Base-by-base conservation (phyloP, 2,113 vertebrate genomes). In the Collichthys lucidus region DNA sequence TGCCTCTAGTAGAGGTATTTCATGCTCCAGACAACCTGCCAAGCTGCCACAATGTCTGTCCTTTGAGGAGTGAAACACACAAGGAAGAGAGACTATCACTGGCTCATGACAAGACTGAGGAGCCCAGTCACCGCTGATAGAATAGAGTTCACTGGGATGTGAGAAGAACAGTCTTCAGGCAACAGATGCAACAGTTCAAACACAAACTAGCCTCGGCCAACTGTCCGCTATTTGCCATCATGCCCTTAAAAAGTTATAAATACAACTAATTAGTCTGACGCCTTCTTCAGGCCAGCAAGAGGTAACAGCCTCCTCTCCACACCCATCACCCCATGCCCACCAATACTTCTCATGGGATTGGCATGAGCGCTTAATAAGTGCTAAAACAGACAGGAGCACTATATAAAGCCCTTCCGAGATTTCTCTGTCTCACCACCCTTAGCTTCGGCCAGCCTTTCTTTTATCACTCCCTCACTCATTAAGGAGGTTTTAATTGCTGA, bases 191-290 rank as follows among this genome's bases (percentile, higher is more conserved):
- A 63, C 65, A 64, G 86, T 71, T 87, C 83, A 89, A 67, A 63
- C 84, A 68, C 75, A 84, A 73, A 64, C 47, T 1, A 49, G 40
- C 57, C 79, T 50, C 26, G 15, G 77, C 66, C 74, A 90, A 80
- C 76, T 68, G 55, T 70, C 53, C 73, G 89, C 88, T 93, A 95
- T 95, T 94, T 95, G 79, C 87, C 93, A 87, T 91, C 72, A 77
- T 29, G 26, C 60, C 85, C 84, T 88, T 42, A 94, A 82, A 40
- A 90, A 91, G 92, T 89, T 94, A 95, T 93, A 94, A 95, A 95
- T 95, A 95, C 72, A 82, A 83, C 72, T 86, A 93, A 95, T 95
- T 94, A 95, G 91, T 79, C 63, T 74, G 85, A 53, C 9, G 31
- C 29, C 60, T 78, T 83, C 72, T 63, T 65, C 73, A 14, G 86